A percentile compares a stretch with the other conserved stretches of the same genome.
Evolutionary conservation across 2,888 invertebrate species (phyloP).

Genomic region (Aspidiotus rigidus): DNA sequence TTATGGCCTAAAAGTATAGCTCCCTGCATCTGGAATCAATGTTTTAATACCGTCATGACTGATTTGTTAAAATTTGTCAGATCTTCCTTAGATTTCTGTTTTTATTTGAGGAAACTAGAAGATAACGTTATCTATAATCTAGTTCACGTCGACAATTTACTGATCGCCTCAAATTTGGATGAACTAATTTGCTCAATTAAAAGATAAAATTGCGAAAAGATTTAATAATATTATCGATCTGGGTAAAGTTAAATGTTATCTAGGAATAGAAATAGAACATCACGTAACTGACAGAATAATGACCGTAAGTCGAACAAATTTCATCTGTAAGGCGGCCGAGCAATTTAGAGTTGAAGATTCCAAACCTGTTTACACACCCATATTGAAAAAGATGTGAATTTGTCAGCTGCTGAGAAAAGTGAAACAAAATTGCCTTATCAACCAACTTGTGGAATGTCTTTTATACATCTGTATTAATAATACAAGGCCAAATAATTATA

Average conservation of each 20-base stretch:
- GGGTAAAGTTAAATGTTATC: not conserved
- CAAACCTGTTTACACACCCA: constrained; percentile 13
- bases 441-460: constrained; percentile 18
- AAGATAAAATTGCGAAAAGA: not conserved
- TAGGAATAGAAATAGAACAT: constrained; percentile 18
- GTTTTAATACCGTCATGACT: not conserved
- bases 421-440: constrained; percentile 6
- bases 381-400: constrained; percentile 8
- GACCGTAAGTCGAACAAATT: constrained; percentile 11
- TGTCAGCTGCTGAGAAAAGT: not conserved
- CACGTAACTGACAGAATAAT: not conserved
- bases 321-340: constrained; percentile 11
- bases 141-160: constrained; percentile 23
- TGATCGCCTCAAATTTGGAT: too few relatives aligned
- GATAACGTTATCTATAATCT: not conserved
- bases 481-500: constrained; percentile 18
- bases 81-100: constrained; percentile 17
- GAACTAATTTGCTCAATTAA: constrained; percentile 8
- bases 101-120: constrained; percentile 3
- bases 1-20: not conserved
- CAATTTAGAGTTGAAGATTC: constrained; percentile 3
- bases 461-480: not conserved
- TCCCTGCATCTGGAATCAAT: constrained; percentile 1
- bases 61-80: not conserved
- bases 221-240: constrained; percentile 22